phyloP scores from a whole-genome alignment of 2,797 vertebrate species.

The Gadopsis marmoratus region DNA sequence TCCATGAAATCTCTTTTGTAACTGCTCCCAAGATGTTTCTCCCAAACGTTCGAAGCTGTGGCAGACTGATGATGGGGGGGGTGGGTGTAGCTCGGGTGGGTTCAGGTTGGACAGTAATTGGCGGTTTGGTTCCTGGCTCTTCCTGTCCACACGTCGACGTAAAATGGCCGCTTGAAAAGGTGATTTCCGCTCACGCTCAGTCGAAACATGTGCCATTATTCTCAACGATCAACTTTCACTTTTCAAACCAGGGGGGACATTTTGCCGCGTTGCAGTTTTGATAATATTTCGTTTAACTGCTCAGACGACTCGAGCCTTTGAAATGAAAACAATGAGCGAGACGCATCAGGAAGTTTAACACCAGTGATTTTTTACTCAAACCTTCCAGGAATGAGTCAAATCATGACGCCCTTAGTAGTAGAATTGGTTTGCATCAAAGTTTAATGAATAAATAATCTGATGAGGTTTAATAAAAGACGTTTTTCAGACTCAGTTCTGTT shows the following conservation, averaged over 20 bases:
- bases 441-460: neutral
- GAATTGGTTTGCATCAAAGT: neutral
- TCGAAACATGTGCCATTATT: neutral
- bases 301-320: neutral
- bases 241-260: neutral
- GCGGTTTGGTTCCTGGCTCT: neutral
- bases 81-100: neutral
- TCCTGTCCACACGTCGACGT: neutral
- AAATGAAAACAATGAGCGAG: neutral
- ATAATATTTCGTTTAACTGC: no score
- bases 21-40: neutral
- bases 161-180: neutral
- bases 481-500: neutral
- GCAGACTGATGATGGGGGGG: neutral
- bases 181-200: neutral
- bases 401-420: neutral
- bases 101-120: neutral
- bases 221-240: neutral
- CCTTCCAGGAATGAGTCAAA: neutral
- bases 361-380: neutral
- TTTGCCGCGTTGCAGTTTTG: no score
- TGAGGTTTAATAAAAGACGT: neutral
- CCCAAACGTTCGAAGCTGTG: neutral
- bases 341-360: neutral
- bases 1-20: no score